phyloP scores from a whole-genome alignment of 2,888 invertebrate genomes.

The Priocnemis perturbator region DNA sequence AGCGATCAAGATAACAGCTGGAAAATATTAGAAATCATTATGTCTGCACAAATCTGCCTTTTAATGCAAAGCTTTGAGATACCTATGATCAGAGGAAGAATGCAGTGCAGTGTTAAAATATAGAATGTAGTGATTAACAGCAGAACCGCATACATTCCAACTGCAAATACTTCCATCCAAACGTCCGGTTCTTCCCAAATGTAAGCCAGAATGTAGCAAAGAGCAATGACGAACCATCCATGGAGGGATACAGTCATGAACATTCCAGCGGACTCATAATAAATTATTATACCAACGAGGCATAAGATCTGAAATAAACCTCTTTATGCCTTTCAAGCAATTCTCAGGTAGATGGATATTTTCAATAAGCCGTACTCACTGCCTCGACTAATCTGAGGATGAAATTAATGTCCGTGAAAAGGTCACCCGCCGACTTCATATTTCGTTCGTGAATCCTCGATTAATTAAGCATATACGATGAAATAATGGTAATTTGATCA shows the following conservation, averaged over 20 bases:
- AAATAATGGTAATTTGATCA: not conserved
- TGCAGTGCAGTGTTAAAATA: not conserved
- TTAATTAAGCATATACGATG: too few species aligned
- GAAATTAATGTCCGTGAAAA: constrained; percentile 35
- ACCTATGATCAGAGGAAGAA: constrained; percentile 11
- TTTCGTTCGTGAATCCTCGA: not conserved
- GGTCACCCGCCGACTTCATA: constrained; percentile 5
- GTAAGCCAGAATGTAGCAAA: constrained; percentile 40
- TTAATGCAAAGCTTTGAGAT: not conserved
- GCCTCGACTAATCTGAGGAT: constrained; percentile 31
- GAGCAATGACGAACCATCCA: constrained; percentile 47
- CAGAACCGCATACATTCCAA: constrained; percentile 35
- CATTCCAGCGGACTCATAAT: constrained; percentile 10
- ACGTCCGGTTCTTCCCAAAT: constrained; percentile 42
- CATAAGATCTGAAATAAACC: constrained; percentile 31
- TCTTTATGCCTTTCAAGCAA: too few species aligned
- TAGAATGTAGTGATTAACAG: constrained; percentile 25
- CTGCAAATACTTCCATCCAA: constrained; percentile 36
- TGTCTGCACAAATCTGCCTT: not conserved
- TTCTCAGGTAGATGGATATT: too few species aligned
- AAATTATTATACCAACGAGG: constrained; percentile 31
- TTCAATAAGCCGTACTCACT: constrained; percentile 28
- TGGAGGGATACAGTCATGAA: constrained; percentile 35
- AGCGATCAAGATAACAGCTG: constrained; percentile 38
- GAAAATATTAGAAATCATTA: not conserved